phyloP scores from a whole-genome alignment of 2,797 vertebrate species.

The Poeciliopsis infans region DNA sequence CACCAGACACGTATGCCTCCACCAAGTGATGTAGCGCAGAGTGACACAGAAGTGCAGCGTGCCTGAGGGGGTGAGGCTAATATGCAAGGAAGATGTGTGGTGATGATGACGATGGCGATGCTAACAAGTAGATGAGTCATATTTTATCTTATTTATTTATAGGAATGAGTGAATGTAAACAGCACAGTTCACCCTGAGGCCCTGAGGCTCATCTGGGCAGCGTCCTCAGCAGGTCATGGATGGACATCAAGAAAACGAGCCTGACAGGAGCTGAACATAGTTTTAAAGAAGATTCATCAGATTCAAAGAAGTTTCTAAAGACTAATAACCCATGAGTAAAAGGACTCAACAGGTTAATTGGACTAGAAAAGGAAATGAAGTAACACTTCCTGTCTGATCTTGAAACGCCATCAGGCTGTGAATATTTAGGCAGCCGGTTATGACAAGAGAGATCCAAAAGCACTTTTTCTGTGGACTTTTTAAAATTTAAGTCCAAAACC shows the following conservation, averaged over 20 bases:
- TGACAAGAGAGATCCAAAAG: not conserved
- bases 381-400: slow-evolving; percentile 1
- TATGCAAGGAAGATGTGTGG: slow-evolving; percentile 11
- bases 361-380: not conserved
- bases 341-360: not conserved
- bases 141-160: slow-evolving; percentile 43
- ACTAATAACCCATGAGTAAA: not conserved
- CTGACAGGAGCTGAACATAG: not conserved
- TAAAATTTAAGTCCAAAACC: slow-evolving; percentile 18
- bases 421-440: slow-evolving; percentile 14
- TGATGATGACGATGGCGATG: slow-evolving; percentile 15
- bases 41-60: slow-evolving; percentile 16
- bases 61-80: slow-evolving; percentile 33
- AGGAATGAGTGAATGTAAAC: slow-evolving; percentile 48
- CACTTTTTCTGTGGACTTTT: slow-evolving; percentile 30
- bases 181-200: not conserved
- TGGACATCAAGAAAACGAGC: not conserved
- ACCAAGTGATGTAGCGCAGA: slow-evolving; percentile 23
- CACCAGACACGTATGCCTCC: slow-evolving; percentile 25
- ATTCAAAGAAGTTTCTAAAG: not conserved
- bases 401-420: not conserved
- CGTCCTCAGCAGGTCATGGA: slow-evolving; percentile 4
- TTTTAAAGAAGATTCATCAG: not conserved
- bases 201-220: slow-evolving; percentile 17
- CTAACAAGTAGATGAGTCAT: slow-evolving; percentile 33